Evolutionary conservation across 2,113 vertebrate genomes (phyloP).

Genomic region (Nothoprocta pentlandii): DNA sequence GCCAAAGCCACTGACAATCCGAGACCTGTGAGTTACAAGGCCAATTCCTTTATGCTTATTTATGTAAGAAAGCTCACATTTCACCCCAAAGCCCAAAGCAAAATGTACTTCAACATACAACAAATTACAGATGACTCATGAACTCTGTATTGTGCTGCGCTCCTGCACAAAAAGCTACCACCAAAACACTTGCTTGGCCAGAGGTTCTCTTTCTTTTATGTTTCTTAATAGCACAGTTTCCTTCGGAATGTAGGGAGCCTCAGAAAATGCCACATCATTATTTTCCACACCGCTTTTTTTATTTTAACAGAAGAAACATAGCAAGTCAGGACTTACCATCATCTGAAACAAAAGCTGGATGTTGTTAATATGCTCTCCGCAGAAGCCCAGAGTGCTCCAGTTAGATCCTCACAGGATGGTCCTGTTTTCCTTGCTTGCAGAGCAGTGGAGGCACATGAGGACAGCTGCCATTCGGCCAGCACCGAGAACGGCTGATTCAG

Average conservation of each 20-base stretch:
- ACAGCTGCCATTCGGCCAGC: not conserved
- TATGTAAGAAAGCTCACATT: conserved; percentile 47
- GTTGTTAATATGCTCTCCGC: not conserved
- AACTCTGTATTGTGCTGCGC: not conserved
- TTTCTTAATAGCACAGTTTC: not conserved
- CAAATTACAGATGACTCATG: conserved; percentile 9
- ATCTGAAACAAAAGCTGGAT: not conserved
- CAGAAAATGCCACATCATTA: not conserved
- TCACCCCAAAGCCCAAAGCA: conserved; percentile 19
- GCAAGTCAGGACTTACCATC: not conserved
- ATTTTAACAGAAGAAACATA: not conserved
- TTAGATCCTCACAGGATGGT: not conserved
- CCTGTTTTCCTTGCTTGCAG: not conserved
- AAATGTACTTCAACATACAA: conserved; percentile 28
- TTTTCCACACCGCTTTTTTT: not conserved
- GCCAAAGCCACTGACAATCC: conserved; percentile 33
- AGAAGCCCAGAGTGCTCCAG: not conserved
- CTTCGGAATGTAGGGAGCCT: not conserved
- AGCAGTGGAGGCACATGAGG: not conserved
- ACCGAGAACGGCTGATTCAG: not conserved
- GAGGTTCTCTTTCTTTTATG: not conserved
- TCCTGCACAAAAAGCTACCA: not conserved
- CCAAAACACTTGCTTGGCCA: not conserved
- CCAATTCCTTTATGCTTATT: conserved; percentile 8
- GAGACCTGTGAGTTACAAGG: conserved; percentile 31